Evolutionary conservation across 23 tunicate genomes (phyloP).

Genomic region (Halocynthia aurantium): DNA sequence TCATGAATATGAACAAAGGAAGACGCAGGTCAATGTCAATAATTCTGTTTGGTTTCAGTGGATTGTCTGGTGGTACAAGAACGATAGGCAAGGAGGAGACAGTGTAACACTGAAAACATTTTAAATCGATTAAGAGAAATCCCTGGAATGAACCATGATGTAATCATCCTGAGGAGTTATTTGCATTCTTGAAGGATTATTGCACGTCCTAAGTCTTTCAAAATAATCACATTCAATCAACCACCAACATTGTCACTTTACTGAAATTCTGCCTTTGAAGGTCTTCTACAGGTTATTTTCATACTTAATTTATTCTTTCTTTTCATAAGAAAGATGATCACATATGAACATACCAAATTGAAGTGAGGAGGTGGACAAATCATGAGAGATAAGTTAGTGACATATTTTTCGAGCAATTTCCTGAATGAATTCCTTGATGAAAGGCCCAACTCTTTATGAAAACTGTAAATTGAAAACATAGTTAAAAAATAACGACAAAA

Average conservation of each 20-base stretch:
- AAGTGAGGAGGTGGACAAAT: slow-evolving; percentile 56
- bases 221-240: too few species aligned
- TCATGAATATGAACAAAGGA: slow-evolving; percentile 42
- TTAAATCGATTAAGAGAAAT: background rate
- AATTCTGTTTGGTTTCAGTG: slow-evolving; percentile 22
- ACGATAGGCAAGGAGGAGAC: slow-evolving; percentile 41
- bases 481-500: background rate
- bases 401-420: slow-evolving; percentile 52
- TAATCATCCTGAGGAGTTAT: background rate
- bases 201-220: too few species aligned
- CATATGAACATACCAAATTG: slow-evolving; percentile 32
- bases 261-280: too few species aligned
- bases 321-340: too few species aligned
- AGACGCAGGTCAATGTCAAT: slow-evolving; percentile 51
- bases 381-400: slow-evolving; percentile 61
- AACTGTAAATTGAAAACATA: slow-evolving; percentile 24
- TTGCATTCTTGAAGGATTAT: too few species aligned
- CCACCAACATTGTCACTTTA: too few species aligned
- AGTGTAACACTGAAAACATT: slow-evolving; percentile 32
- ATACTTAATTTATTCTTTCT: too few species aligned
- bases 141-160: background rate
- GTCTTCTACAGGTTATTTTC: too few species aligned
- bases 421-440: background rate
- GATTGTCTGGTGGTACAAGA: slow-evolving; percentile 38
- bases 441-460: slow-evolving; percentile 32